Conservation (phyloP, 2,113 vertebrate genomes). For the Hippotragus niger region DNA sequence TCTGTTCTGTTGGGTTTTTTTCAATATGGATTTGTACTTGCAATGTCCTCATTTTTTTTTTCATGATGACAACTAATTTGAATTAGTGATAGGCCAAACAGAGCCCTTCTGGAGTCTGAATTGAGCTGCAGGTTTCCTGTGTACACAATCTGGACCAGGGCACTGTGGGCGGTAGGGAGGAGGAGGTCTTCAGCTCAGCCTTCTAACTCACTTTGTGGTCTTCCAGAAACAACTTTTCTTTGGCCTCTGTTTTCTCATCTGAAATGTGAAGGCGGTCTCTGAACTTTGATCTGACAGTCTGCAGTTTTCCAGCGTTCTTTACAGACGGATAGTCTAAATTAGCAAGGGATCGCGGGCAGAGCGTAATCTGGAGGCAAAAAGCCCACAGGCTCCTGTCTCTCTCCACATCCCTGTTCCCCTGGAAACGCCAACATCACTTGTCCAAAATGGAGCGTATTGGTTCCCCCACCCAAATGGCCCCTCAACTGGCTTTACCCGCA, state of each 20-base stretch:
- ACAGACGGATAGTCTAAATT: background rate
- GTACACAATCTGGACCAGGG: background rate
- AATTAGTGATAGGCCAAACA: background rate
- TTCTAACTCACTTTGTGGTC: background rate
- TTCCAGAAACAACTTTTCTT: background rate
- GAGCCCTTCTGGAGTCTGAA: background rate
- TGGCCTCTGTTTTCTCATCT: background rate
- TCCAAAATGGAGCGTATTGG: background rate
- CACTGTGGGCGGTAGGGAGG: background rate
- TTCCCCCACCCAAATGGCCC: background rate
- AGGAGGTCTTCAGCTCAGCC: background rate
- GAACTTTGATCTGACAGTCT: background rate
- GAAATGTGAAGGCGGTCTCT: background rate
- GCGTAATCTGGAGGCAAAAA: background rate
- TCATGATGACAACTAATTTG: background rate
- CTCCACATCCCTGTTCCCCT: background rate
- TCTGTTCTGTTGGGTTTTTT: background rate
- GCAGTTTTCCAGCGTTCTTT: background rate
- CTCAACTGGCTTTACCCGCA: background rate
- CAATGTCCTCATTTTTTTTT: conserved; percentile 14
- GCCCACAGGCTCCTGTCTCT: background rate
- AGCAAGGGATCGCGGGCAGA: background rate
- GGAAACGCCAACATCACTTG: background rate
- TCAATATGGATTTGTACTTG: background rate
- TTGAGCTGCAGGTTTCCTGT: background rate